Evolutionary conservation across 35 echinoderm and acorn worm species (phyloP), one percentile per base, ranked within the genome.

Genomic region (Lytechinus variegatus): DNA sequence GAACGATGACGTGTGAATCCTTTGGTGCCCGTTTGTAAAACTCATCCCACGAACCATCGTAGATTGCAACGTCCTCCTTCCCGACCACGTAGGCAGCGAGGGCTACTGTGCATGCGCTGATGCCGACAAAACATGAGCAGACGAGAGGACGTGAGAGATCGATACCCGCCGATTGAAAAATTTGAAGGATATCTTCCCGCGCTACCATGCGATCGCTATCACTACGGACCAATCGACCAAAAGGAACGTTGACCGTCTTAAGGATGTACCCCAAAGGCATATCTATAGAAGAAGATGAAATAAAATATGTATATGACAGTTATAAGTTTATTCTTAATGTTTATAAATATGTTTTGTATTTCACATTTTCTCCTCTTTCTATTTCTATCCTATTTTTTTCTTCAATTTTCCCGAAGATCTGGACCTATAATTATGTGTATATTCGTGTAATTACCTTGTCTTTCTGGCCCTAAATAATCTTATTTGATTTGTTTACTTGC

Each of bases 21-120:
- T 93, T 54, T 4, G 92, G 92, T 10, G 92, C 92, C 6, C 53
- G 16, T 27, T 57, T 33, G 53, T 9, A 97, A 28, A 95, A 99
- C 87, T 99, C 98, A 24, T 97, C 96, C 98, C 98, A 99, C 4
- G 98, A 96, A n/a, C 98, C 98, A 86, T 99, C 96, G 57, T 94
- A 99, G 9, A 99, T 27, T 16, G 54, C 53, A 9, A 97, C 94
- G 28, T 99, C 98, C 33, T 99, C 95, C 54, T 99, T 97, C n/a
- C 98, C 98, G 14, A 89, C 27, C 52, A 99, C 4, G 91, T 97
- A 94, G 8, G 98, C 98, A 29, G 95, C 98, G 0, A 99, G 91
- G 86, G 92, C 86, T 9, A 99, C 54, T 6, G 94, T 86, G 52
- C 98, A 99, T 6, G 96, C 98, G 6, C 96, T 94, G 1, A 99